Conservation (phyloP, 2,113 vertebrate species). For the Paradoxurus hermaphroditus region DNA sequence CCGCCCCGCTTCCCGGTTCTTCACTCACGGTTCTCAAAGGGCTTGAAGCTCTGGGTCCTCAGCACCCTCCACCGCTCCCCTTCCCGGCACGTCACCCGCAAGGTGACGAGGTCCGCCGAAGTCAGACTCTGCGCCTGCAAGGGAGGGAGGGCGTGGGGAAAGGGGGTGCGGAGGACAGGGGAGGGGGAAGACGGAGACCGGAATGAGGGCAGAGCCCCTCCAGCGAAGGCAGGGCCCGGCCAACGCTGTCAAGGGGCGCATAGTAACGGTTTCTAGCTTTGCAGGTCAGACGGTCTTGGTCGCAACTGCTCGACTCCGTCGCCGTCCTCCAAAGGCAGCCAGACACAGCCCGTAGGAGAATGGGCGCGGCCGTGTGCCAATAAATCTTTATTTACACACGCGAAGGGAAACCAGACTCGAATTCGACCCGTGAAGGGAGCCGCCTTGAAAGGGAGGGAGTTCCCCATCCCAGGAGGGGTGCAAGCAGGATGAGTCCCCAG, state of each 20-base stretch:
- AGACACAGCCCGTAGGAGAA: neutral
- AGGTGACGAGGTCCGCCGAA: accelerated
- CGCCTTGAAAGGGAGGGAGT: neutral
- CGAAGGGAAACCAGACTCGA: neutral
- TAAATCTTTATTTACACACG: slow-evolving; percentile 41
- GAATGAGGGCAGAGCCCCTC: accelerated
- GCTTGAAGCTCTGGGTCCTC: neutral
- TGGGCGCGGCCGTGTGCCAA: neutral
- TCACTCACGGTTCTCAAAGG: slow-evolving; percentile 67
- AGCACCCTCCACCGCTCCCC: neutral
- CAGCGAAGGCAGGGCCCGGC: neutral
- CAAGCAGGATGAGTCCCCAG: neutral
- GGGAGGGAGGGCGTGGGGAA: neutral
- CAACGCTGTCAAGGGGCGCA: neutral
- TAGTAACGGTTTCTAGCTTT: neutral
- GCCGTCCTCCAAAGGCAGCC: neutral
- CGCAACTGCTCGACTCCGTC: neutral
- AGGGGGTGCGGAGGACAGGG: too few relatives aligned
- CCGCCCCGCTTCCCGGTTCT: neutral
- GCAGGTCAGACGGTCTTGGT: neutral
- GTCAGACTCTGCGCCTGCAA: slow-evolving; percentile 52
- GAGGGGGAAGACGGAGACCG: neutral
- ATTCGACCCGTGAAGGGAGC: neutral
- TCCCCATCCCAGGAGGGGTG: neutral
- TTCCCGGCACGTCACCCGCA: neutral